Base-by-base conservation (phyloP, 2,888 invertebrate species). In the Stenchaetothrips biformis region DNA sequence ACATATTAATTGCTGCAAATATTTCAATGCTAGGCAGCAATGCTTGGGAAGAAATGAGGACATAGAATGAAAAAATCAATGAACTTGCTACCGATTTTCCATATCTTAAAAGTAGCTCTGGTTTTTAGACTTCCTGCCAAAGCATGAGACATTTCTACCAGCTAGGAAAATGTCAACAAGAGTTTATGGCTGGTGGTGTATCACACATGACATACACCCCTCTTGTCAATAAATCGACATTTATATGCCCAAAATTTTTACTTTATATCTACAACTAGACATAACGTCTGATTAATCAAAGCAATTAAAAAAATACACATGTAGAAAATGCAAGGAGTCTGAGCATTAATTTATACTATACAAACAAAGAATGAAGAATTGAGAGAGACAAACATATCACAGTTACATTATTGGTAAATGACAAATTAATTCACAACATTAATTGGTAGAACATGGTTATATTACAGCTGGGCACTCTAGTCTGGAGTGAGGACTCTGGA, bases 371-470 rank as follows among this genome's bases (percentile, higher is more conserved):
- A 74, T 74, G 67, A 74, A 74, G 67, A 74, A 25, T 74, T 74
- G 21, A 74, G 67, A 74, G 67, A 74, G 67, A 74, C 67, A 74
- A 25, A 25, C 25, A 25, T 74, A 74, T 74, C 67, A 74, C 67
- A 74, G 67, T 74, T 74, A 74, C 67, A 74, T 74, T 74, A 74
- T 74, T 74, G 67, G 67, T 74, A 74, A 74, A 74, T 74, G 67
- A 74, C 67, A 74, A 74, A 21, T 74, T 74, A 74, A 9, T 74
- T 74, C 67, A 74, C 67, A 74, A 74, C 67, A 74, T 74, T 74
- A 74, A 74, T 74, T 74, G 25, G 67, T 74, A 74, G 25, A 74
- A 74, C 67, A 74, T 21, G 25, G 21, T 21, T 67, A 21, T 53
- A 53, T 74, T 25, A 25, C 25, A 25, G 25, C 67, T 74, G 67